Evolutionary conservation across 2,113 vertebrate genomes (phyloP).

Genomic region (Platycercus adscitus): DNA sequence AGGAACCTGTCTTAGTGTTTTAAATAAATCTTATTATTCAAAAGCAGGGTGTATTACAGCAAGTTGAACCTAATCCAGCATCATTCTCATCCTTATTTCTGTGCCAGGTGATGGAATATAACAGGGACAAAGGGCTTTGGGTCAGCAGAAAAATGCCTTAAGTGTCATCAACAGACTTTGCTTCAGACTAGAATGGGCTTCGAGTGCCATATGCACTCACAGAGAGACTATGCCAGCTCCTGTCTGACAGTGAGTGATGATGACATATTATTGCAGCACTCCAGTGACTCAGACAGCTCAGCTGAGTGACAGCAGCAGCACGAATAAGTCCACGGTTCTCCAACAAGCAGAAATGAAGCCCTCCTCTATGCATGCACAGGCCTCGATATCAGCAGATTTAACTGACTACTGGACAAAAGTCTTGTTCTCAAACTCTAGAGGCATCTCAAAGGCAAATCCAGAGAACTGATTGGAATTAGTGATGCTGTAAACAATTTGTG

Average conservation of each 20-base stretch:
- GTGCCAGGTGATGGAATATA: neutral
- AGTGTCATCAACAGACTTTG: neutral
- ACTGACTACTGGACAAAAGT: neutral
- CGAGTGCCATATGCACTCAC: neutral
- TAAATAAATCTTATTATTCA: neutral
- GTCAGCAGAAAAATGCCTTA: neutral
- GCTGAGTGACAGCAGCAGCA: neutral
- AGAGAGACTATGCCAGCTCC: neutral
- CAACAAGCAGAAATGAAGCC: neutral
- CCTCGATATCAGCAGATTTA: neutral
- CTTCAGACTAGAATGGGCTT: neutral
- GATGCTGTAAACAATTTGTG: neutral
- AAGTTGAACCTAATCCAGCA: neutral
- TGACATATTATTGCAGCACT: neutral
- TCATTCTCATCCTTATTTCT: neutral
- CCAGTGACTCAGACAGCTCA: neutral
- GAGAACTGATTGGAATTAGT: neutral
- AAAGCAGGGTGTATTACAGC: neutral
- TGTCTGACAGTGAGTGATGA: neutral
- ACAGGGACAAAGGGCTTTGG: neutral
- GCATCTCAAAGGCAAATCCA: neutral
- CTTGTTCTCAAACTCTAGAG: neutral
- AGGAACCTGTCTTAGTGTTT: neutral
- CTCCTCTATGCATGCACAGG: neutral
- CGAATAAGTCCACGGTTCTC: neutral